These are phyloP conservation scores for mouse (Mus musculus) DNA, from an alignment of 2,113 vertebrate genomes.

Conservation along the genomic window DNA sequence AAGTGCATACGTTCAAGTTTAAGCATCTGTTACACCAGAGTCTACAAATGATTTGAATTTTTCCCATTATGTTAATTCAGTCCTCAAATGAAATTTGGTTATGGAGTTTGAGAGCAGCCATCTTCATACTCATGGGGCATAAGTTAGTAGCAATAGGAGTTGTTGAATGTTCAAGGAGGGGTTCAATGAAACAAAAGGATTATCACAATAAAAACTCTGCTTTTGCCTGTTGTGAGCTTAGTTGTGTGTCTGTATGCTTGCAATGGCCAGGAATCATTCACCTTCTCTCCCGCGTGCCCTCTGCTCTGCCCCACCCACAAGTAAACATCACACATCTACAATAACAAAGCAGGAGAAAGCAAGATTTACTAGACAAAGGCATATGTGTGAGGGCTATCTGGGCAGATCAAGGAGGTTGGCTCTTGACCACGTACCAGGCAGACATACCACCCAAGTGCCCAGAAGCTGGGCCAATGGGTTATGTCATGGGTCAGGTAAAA, in stretches of 20 bases:
- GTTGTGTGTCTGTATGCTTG: not conserved
- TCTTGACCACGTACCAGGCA: not conserved
- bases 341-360: not conserved
- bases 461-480: not conserved
- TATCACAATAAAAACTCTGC: not conserved
- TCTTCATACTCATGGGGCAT: not conserved
- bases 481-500: conserved; percentile 42
- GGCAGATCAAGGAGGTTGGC: not conserved
- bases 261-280: not conserved
- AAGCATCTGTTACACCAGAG: not conserved
- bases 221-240: not conserved
- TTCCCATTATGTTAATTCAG: not conserved
- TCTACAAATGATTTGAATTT: not conserved
- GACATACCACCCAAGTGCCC: not conserved
- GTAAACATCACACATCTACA: conserved; percentile 14
- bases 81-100: not conserved
- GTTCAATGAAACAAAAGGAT: not conserved
- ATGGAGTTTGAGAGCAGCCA: not conserved
- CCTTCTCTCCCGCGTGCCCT: not conserved
- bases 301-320: not conserved
- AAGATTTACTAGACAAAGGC: not conserved
- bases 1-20: not conserved
- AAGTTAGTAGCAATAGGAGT: not conserved
- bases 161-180: not conserved
- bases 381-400: not conserved